A percentile compares a stretch with the other conserved stretches of the same genome.
Conservation (phyloP, 2,113 vertebrate species). For the Anolis sagrei region DNA sequence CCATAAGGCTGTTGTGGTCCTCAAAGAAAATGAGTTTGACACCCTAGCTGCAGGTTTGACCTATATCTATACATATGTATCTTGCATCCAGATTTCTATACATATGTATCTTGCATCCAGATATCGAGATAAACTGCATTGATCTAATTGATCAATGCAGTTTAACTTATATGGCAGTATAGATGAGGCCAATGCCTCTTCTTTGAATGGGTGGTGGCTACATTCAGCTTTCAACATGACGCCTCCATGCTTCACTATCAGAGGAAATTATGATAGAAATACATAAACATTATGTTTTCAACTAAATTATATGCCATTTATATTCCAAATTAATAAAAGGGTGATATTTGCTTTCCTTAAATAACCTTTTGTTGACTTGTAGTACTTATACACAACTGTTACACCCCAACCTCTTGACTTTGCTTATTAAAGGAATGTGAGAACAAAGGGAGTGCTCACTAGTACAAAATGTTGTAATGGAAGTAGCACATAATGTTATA, state of each 20-base stretch:
- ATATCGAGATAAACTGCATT: no score
- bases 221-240: background rate
- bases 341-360: slow-evolving; percentile 6
- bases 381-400: background rate
- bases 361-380: slow-evolving; percentile 8
- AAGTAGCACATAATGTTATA: background rate
- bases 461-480: slow-evolving; percentile 11
- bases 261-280: background rate
- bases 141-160: no score
- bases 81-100: no score
- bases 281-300: background rate
- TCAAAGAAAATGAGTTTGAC: no score
- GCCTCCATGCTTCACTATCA: background rate
- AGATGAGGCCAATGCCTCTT: background rate
- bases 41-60: no score
- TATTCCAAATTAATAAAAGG: background rate
- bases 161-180: no score
- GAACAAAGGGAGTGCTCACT: slow-evolving; percentile 22
- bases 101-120: no score
- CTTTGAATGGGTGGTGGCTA: background rate
- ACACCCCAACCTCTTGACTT: background rate
- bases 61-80: no score
- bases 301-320: background rate
- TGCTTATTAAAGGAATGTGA: slow-evolving; percentile 8
- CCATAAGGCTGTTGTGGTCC: no score